These are phyloP conservation scores for Caerostris extrusa DNA, from an alignment of 1,140 invertebrate genomes.

Conservation along the genomic window DNA sequence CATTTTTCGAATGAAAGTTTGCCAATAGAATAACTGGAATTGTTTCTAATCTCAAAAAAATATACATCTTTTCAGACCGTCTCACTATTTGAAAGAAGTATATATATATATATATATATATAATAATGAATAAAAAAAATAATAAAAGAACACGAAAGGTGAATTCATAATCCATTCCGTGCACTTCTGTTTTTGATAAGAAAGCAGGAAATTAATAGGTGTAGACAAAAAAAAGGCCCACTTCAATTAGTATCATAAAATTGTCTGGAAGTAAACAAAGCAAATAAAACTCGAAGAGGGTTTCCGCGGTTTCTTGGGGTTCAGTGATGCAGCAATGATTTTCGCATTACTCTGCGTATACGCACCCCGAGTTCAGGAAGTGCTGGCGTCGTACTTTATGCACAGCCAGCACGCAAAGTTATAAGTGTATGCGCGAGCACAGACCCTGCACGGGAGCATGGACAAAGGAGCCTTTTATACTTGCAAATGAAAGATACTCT, in stretches of 20 bases:
- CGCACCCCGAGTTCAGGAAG: background rate
- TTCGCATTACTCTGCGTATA: background rate
- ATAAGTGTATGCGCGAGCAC: background rate
- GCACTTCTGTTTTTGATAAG: background rate
- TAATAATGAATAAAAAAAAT: no score
- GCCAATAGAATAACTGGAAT: no score
- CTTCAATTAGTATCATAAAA: background rate
- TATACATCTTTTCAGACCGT: no score
- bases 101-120: no score
- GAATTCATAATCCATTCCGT: background rate
- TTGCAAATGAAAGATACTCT: constrained; percentile 29
- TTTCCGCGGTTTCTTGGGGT: background rate
- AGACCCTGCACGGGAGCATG: background rate
- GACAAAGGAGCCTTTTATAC: constrained; percentile 13
- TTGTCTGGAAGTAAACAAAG: background rate
- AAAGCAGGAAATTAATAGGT: background rate
- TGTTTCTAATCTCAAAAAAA: no score
- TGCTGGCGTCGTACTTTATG: background rate
- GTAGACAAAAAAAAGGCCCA: background rate
- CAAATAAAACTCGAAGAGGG: background rate
- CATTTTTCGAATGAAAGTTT: no score
- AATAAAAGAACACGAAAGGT: no score
- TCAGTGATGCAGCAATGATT: background rate
- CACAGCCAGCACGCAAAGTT: background rate
- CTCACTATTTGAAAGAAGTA: no score